Evolutionary conservation across 2,888 invertebrate species (phyloP).

Genomic region (Torymus auratus): DNA sequence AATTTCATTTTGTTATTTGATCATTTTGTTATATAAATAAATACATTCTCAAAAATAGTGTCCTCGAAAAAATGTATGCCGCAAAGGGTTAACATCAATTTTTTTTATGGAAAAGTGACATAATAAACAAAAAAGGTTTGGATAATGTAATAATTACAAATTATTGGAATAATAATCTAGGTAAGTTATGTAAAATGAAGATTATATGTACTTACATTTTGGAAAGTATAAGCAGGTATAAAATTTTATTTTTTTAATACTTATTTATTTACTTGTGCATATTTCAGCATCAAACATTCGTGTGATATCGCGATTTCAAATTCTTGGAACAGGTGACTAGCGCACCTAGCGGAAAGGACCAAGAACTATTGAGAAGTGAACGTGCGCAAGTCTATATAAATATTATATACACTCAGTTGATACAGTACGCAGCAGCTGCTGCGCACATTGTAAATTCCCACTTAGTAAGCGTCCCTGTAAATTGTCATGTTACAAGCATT

Average conservation of each 20-base stretch:
- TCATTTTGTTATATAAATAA: too few relatives aligned
- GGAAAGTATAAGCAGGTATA: neutral
- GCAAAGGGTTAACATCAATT: too few relatives aligned
- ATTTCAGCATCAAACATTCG: neutral
- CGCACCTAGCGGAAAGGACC: constrained; percentile 24
- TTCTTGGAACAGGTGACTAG: neutral
- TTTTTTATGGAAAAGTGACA: too few relatives aligned
- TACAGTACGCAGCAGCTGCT: neutral
- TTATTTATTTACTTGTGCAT: neutral
- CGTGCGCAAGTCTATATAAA: neutral
- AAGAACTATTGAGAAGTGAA: constrained; percentile 13
- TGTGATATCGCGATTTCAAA: neutral
- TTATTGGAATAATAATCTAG: too few relatives aligned
- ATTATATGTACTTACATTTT: neutral
- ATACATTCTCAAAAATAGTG: too few relatives aligned
- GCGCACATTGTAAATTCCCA: constrained; percentile 41
- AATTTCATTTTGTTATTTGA: too few relatives aligned
- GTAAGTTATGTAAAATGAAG: too few relatives aligned
- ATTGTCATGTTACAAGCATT: constrained; percentile 4
- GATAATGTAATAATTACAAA: too few relatives aligned
- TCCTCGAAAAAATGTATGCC: too few relatives aligned
- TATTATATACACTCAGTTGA: too few relatives aligned
- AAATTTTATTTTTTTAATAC: constrained; percentile 1
- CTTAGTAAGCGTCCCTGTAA: constrained; percentile 21
- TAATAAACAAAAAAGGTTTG: too few relatives aligned